Conservation (phyloP, 2,797 vertebrate species). For the Acridotheres tristis region DNA sequence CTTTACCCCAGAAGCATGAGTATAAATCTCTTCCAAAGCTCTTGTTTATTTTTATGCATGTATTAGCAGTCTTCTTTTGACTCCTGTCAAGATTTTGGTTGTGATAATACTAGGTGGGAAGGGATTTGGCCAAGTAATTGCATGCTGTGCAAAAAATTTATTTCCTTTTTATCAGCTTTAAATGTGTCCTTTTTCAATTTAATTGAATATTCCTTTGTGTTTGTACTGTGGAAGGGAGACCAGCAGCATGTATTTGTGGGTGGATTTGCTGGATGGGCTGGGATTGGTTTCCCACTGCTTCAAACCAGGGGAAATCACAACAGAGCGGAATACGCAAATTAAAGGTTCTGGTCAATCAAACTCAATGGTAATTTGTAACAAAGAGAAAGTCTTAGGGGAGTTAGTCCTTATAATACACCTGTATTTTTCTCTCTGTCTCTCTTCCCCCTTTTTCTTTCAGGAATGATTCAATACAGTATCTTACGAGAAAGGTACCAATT, state of each 20-base stretch:
- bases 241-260: background rate
- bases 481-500: background rate
- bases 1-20: background rate
- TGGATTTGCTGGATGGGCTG: background rate
- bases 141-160: background rate
- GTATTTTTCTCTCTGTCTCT: background rate
- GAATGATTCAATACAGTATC: background rate
- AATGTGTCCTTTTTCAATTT: background rate
- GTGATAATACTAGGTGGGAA: background rate
- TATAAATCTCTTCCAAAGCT: background rate
- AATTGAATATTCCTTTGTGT: background rate
- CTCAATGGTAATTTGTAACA: background rate
- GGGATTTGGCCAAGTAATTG: background rate
- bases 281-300: background rate
- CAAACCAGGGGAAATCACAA: background rate
- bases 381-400: background rate
- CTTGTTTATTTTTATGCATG: background rate
- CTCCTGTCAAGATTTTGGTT: background rate
- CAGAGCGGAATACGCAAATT: background rate
- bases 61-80: background rate
- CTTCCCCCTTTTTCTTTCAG: background rate
- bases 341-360: slow-evolving; percentile 2
- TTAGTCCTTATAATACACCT: background rate
- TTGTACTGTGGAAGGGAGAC: background rate
- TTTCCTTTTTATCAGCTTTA: background rate